These are phyloP conservation scores for Oithona nana DNA, from an alignment of 2,888 invertebrate genomes.

Conservation along the genomic window DNA sequence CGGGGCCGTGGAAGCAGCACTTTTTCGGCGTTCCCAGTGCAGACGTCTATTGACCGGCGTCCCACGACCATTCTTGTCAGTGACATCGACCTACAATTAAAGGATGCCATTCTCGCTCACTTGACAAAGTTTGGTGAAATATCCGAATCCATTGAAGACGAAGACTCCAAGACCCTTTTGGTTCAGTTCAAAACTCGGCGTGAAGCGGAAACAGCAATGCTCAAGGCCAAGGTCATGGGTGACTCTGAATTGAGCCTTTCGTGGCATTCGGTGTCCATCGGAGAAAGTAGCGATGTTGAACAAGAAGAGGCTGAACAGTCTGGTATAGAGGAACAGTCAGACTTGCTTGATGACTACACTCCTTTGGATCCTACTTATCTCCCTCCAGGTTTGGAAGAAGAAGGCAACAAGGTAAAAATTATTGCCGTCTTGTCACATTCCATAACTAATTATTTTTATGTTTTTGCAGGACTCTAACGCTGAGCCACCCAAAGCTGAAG, in stretches of 20 bases:
- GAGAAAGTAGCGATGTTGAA: not conserved
- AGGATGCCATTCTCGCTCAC: conserved; percentile 55
- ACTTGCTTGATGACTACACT: conserved; percentile 12
- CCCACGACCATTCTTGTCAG: conserved; percentile 67
- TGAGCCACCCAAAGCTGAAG: conserved; percentile 29
- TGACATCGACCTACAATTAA: conserved; percentile 68
- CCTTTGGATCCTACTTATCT: conserved; percentile 13
- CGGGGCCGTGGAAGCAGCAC: conserved; percentile 16
- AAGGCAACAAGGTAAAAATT: not conserved
- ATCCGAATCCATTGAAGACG: conserved; percentile 54
- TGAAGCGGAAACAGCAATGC: conserved; percentile 55
- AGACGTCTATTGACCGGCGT: conserved; percentile 51
- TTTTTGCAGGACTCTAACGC: not conserved
- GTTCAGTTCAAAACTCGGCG: conserved; percentile 52
- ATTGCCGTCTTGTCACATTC: not conserved
- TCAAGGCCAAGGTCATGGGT: conserved; percentile 56
- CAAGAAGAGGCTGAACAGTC: not conserved
- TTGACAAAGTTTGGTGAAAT: conserved; percentile 75
- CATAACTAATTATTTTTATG: not conserved
- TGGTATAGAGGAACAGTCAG: not conserved
- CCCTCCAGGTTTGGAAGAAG: conserved; percentile 13
- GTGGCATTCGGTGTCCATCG: not conserved
- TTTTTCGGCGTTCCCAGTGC: not conserved
- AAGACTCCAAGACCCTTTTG: conserved; percentile 50
- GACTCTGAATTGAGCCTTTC: conserved; percentile 32